Percentiles rank a stretch among this genome's conserved stretches.
phyloP scores from a whole-genome alignment of 2,113 vertebrate genomes.

The Cygnus atratus region DNA sequence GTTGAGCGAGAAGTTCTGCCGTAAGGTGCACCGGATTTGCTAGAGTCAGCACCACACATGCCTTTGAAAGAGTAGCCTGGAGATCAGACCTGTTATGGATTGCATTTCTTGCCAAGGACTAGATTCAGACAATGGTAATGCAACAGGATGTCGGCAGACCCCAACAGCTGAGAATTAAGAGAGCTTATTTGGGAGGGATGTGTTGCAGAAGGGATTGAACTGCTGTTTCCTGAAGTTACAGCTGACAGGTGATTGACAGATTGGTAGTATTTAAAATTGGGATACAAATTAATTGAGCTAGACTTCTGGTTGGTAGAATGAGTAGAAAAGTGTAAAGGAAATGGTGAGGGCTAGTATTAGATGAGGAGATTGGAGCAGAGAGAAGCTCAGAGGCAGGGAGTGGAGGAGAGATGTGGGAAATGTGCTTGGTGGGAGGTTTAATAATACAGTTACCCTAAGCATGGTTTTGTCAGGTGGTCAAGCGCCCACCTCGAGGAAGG shows the following conservation, averaged over 20 bases:
- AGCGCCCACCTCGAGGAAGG: background rate
- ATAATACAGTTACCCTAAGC: background rate
- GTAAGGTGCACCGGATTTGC: background rate
- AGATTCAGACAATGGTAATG: background rate
- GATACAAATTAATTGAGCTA: background rate
- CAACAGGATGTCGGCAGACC: background rate
- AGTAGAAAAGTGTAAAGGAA: background rate
- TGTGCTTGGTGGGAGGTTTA: background rate
- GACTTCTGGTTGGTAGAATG: background rate
- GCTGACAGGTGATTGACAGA: slow-evolving; percentile 1
- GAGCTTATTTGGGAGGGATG: background rate
- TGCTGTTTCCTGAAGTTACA: background rate
- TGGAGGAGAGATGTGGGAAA: background rate
- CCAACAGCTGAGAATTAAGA: background rate
- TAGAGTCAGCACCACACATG: background rate
- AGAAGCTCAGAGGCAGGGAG: background rate
- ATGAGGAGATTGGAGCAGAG: background rate
- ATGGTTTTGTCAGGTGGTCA: background rate
- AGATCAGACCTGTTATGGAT: background rate
- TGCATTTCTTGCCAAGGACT: background rate
- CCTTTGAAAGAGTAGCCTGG: background rate
- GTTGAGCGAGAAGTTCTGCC: background rate
- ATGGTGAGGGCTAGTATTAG: background rate
- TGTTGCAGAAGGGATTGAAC: background rate
- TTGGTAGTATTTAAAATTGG: background rate